Evolutionary conservation across 2,888 invertebrate species (phyloP), one percentile per base, ranked within the genome.

Genomic region (Ferrisia virgata): DNA sequence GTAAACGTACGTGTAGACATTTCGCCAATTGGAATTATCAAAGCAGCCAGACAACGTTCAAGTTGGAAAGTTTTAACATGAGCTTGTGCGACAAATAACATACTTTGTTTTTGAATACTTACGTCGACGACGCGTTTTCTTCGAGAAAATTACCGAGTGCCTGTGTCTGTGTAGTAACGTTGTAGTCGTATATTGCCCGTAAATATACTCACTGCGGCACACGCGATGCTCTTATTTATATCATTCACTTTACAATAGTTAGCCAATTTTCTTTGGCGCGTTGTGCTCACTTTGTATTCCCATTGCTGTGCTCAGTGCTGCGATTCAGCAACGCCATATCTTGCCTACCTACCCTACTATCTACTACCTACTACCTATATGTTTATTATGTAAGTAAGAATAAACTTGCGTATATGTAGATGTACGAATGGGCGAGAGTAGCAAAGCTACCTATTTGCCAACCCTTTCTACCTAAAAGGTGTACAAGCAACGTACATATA

Each of bases 231-330:
- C 18, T 33, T 76, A 33, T 76, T 33, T 76, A 36, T 76, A 76
- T 76, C 36, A 36, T 36, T 76, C 36, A 36, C 72, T 36, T 76
- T 36, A 36, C 72, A 76, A 76, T 76, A 76, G 72, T 76, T 76
- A 36, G n/a, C 72, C 36, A 76, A 36, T 76, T 76, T 76, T 76
- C 72, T 33, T 76, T 76, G 72, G 72, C 72, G 72, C 72, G 36
- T 76, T 36, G 36, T 76, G 15, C 64, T 36, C 72, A 36, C 36
- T 36, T 33, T 76, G 36, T 76, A 76, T 76, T 76, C 72, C 72
- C 72, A 76, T 36, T 8, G 72, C 36, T 76, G 36, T 53, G 33
- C 36, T 25, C 72, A 28, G 11, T 36, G 72, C 33, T 22, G 53
- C 72, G 64, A 28, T 64, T 64, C 64, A 13, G 28, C 28, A 4